Percentiles rank a stretch among this genome's conserved stretches.
These are phyloP conservation scores for Nephila pilipes DNA, from an alignment of 1,140 invertebrate genomes.

Conservation along the genomic window DNA sequence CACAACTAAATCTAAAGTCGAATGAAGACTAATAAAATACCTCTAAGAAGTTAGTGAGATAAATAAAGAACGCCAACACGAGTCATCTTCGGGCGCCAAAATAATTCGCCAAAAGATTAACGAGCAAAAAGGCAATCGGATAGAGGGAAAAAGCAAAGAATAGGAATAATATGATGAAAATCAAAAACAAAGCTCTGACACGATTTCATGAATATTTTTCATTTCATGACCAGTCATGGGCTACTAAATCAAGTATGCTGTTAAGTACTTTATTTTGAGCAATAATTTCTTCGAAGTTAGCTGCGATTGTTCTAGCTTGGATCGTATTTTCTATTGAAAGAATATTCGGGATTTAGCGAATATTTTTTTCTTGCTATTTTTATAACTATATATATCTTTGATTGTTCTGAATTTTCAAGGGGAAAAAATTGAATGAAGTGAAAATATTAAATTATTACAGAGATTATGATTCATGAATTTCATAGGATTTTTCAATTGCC, in stretches of 20 bases:
- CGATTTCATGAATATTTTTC: conserved; percentile 49
- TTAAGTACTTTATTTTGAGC: conserved; percentile 32
- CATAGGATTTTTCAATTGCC: no score
- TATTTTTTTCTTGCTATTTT: not conserved
- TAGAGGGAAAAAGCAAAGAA: not conserved
- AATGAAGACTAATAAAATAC: not conserved
- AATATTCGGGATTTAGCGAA: not conserved
- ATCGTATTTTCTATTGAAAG: not conserved
- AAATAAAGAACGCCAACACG: not conserved
- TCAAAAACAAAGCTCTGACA: conserved; percentile 49
- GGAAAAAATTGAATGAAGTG: no score
- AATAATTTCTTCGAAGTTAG: conserved; percentile 29
- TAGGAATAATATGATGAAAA: conserved; percentile 21
- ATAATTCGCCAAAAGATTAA: conserved; percentile 39
- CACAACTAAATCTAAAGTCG: not conserved
- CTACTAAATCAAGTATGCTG: conserved; percentile 44
- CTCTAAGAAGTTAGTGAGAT: not conserved
- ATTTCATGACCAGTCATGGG: conserved; percentile 46
- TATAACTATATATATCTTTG: no score
- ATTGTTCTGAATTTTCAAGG: no score
- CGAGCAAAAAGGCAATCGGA: conserved; percentile 1
- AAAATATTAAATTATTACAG: no score
- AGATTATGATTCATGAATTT: no score
- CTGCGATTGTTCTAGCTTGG: conserved; percentile 25
- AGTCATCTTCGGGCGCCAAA: not conserved